phyloP scores from a whole-genome alignment of 2,797 vertebrate species.

The Falco naumanni region DNA sequence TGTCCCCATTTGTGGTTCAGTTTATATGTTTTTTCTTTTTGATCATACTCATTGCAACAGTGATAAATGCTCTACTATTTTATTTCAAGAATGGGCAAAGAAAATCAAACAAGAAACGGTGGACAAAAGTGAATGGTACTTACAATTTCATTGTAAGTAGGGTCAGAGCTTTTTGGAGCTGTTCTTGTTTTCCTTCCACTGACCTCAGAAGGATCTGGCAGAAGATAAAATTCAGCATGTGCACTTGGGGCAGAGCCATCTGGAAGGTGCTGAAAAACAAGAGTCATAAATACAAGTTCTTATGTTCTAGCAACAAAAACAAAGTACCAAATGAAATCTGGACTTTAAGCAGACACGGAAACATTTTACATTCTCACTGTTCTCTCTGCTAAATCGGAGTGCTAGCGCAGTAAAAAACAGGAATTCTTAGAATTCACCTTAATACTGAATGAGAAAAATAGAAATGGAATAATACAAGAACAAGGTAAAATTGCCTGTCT shows the following conservation, averaged over 20 bases:
- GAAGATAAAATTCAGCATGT: slow-evolving; percentile 83
- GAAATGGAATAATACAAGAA: background rate
- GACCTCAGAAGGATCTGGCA: slow-evolving; percentile 79
- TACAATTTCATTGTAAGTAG: slow-evolving; percentile 91
- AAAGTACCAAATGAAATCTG: slow-evolving; percentile 43
- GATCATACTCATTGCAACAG: background rate
- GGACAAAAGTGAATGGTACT: slow-evolving; percentile 9
- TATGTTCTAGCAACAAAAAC: slow-evolving; percentile 46
- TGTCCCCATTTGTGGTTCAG: background rate
- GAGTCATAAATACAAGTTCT: slow-evolving; percentile 63
- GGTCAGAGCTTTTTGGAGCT: slow-evolving; percentile 84
- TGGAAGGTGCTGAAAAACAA: slow-evolving; percentile 78
- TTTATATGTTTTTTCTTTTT: background rate
- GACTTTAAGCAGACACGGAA: slow-evolving; percentile 18
- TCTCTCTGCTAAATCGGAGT: background rate
- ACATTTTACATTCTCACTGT: background rate
- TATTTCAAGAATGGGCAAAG: slow-evolving; percentile 1
- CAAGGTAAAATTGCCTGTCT: background rate
- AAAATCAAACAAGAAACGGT: background rate
- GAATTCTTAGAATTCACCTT: background rate
- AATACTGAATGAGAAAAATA: background rate
- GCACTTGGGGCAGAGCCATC: slow-evolving; percentile 86
- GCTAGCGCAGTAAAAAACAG: background rate
- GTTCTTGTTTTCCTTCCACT: slow-evolving; percentile 86
- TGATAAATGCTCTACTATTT: background rate